Percentiles rank a stretch among this genome's conserved stretches.
Conservation (phyloP, 1,140 invertebrate species). For the Drosophila oshimai region DNA sequence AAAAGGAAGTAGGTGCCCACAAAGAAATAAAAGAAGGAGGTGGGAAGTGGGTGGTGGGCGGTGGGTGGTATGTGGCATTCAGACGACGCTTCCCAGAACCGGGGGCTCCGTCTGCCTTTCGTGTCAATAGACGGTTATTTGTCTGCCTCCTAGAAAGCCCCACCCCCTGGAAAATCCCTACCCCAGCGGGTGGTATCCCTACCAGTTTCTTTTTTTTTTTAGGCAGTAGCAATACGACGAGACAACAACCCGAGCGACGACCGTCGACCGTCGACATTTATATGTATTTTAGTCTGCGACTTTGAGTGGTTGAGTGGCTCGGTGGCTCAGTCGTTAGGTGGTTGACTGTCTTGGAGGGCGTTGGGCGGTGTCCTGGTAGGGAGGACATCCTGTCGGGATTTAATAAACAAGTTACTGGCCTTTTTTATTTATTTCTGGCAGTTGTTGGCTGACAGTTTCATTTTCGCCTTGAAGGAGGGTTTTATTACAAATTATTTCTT, state of each 20-base stretch:
- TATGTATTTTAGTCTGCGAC: slow-evolving; percentile 30
- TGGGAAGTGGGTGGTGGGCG: neutral
- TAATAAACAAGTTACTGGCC: slow-evolving; percentile 68
- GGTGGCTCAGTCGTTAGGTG: slow-evolving; percentile 14
- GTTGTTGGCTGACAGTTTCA: slow-evolving; percentile 33
- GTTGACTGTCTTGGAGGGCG: slow-evolving; percentile 13
- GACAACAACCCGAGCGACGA: slow-evolving; percentile 43
- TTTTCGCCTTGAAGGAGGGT: neutral
- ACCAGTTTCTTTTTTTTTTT: neutral
- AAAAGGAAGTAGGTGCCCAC: slow-evolving; percentile 73
- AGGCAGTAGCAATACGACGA: slow-evolving; percentile 24
- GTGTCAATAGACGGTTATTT: slow-evolving; percentile 73
- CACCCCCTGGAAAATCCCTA: slow-evolving; percentile 6
- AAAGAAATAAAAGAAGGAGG: slow-evolving; percentile 23
- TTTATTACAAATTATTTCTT: neutral
- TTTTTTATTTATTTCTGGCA: slow-evolving; percentile 54
- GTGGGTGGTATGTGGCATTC: slow-evolving; percentile 19
- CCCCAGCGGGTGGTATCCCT: slow-evolving; percentile 3
- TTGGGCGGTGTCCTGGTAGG: slow-evolving; percentile 2
- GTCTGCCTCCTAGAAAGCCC: slow-evolving; percentile 25
- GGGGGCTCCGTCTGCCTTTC: slow-evolving; percentile 20
- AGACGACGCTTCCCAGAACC: slow-evolving; percentile 40
- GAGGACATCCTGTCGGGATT: slow-evolving; percentile 66
- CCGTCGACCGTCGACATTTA: too few species aligned
- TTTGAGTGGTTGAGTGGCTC: slow-evolving; percentile 1